Evolutionary conservation across 2,113 vertebrate species (phyloP).

Genomic region (Oophaga pumilio): DNA sequence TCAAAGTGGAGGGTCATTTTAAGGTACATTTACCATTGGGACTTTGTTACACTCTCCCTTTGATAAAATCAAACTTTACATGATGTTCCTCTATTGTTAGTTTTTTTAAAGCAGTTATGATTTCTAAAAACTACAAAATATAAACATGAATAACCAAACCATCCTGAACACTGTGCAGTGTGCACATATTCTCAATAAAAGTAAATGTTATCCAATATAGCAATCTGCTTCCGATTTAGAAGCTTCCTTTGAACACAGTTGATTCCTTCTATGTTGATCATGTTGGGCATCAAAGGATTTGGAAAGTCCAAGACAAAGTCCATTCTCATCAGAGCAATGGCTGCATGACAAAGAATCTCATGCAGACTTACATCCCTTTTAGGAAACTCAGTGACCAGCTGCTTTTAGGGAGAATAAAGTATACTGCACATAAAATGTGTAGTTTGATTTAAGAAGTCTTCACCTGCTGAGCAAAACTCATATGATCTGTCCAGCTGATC

Average conservation of each 20-base stretch:
- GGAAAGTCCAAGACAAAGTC: conserved; percentile 85
- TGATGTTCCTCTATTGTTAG: too few species aligned
- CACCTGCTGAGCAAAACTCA: conserved; percentile 78
- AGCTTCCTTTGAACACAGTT: conserved; percentile 70
- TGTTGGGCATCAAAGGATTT: conserved; percentile 83
- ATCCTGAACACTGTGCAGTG: too few species aligned
- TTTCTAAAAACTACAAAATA: neutral
- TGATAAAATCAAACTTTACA: neutral
- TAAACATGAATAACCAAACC: neutral
- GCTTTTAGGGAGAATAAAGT: conserved; percentile 62
- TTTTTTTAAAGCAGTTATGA: too few species aligned
- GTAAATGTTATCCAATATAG: neutral
- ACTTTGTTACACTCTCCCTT: neutral
- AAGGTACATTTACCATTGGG: neutral
- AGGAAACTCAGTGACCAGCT: conserved; percentile 70
- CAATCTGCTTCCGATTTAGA: conserved; percentile 72
- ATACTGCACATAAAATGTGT: conserved; percentile 63
- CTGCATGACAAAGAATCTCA: conserved; percentile 72
- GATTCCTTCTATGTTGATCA: conserved; percentile 76
- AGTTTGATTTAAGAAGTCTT: conserved; percentile 64
- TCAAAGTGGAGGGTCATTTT: too few species aligned
- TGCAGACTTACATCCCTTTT: conserved; percentile 65
- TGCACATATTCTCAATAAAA: neutral
- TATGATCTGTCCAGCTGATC: conserved; percentile 64
- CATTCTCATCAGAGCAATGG: conserved; percentile 79